These are phyloP conservation scores for Takifugu flavidus DNA, from an alignment of 2,113 vertebrate species.

Conservation along the genomic window DNA sequence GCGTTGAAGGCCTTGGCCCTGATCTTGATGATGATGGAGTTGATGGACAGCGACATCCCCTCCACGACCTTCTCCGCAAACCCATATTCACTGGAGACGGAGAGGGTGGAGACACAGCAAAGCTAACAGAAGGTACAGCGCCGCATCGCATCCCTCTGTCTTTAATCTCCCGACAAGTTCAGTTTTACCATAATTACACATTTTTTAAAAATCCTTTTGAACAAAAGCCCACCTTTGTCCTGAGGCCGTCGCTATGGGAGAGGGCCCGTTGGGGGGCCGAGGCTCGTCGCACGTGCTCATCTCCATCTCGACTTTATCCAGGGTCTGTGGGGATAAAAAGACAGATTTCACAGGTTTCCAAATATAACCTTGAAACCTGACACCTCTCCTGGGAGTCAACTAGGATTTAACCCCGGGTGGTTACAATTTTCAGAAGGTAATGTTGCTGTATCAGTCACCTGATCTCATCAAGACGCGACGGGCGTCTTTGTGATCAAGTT, in stretches of 20 bases:
- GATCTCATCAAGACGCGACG: too few species aligned
- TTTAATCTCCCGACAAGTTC: background rate
- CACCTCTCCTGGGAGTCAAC: too few species aligned
- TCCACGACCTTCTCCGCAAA: constrained; percentile 99
- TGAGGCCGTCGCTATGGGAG: constrained; percentile 94
- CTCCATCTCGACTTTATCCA: constrained; percentile 99
- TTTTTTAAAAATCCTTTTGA: background rate
- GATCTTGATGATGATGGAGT: constrained; percentile 95
- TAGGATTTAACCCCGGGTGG: too few species aligned
- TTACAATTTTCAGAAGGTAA: too few species aligned
- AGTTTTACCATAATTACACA: background rate
- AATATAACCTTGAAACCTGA: too few species aligned
- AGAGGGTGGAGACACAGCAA: too few species aligned
- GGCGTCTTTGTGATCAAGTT: too few species aligned
- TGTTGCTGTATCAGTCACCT: too few species aligned
- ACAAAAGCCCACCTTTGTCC: constrained; percentile 85
- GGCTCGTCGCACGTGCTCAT: constrained; percentile 99
- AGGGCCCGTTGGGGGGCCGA: constrained; percentile 91
- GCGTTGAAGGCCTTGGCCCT: constrained; percentile 97
- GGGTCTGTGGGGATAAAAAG: constrained; percentile 69
- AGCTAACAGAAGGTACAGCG: too few species aligned
- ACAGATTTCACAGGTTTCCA: background rate
- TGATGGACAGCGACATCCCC: constrained; percentile 94
- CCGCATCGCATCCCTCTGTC: too few species aligned
- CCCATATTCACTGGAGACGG: constrained; percentile 85